phyloP scores from a whole-genome alignment of 2,113 vertebrate species.

The Nanger granti region DNA sequence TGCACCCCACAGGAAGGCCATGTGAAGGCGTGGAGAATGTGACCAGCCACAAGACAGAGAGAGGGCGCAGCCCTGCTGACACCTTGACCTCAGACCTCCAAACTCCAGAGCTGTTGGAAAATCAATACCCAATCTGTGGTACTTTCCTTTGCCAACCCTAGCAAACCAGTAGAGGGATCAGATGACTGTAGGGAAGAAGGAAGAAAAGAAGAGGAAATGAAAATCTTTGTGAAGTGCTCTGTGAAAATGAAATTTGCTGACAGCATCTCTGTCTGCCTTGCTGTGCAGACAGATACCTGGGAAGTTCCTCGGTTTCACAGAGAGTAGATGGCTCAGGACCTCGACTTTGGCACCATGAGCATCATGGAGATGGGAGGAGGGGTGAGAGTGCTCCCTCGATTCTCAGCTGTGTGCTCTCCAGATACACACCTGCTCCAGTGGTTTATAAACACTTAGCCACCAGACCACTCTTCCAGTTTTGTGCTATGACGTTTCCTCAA shows the following conservation, averaged over 20 bases:
- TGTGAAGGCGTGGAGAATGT: background rate
- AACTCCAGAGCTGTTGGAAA: background rate
- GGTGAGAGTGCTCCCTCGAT: too few relatives aligned
- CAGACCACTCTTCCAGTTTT: background rate
- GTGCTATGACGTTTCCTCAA: background rate
- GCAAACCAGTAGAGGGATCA: background rate
- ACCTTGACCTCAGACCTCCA: background rate
- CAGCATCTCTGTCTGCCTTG: background rate
- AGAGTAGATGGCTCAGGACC: background rate
- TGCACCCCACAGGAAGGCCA: background rate
- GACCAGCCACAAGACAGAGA: background rate
- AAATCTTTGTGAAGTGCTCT: background rate
- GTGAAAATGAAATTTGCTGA: background rate
- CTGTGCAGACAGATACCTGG: background rate
- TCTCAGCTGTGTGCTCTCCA: background rate
- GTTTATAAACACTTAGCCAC: background rate
- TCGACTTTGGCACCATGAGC: background rate
- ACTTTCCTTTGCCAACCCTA: background rate
- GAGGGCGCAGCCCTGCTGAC: background rate
- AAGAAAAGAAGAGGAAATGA: background rate
- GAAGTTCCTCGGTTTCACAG: background rate
- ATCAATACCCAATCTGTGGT: background rate
- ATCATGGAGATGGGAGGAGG: accelerated
- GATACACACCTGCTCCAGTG: too few relatives aligned
- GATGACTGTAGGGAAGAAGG: background rate